Percentiles rank a stretch among this genome's conserved stretches.
phyloP scores from a whole-genome alignment of 2,888 invertebrate species.

The Cataglyphis rosenhaueri region DNA sequence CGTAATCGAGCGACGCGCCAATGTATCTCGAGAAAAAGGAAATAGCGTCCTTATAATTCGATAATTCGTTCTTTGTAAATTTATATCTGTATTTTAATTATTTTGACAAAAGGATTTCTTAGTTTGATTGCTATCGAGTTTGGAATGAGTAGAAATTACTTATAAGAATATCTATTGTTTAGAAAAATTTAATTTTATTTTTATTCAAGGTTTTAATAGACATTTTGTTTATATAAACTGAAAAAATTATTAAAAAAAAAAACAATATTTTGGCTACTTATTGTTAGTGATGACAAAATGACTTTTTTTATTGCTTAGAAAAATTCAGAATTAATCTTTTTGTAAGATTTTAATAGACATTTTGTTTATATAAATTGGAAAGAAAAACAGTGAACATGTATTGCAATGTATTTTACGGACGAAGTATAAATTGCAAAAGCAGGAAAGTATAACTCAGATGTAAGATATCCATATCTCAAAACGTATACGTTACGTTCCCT shows the following conservation, averaged over 20 bases:
- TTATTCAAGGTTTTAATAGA: not conserved
- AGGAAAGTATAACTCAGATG: not conserved
- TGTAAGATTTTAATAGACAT: not conserved
- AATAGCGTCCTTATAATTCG: too few relatives aligned
- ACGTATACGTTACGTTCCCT: not conserved
- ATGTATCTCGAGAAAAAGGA: not conserved
- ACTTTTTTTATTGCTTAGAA: too few relatives aligned
- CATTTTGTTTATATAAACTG: not conserved
- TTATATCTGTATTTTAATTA: too few relatives aligned
- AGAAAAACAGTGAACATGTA: too few relatives aligned
- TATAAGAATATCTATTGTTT: not conserved
- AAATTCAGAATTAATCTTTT: too few relatives aligned
- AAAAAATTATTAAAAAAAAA: too few relatives aligned
- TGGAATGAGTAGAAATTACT: not conserved
- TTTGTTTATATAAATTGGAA: not conserved
- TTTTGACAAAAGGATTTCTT: not conserved
- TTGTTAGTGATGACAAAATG: too few relatives aligned
- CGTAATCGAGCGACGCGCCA: slow-evolving; percentile 33
- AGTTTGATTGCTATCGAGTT: not conserved
- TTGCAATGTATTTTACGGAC: not conserved
- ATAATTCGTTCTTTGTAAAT: not conserved
- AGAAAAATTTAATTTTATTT: too few relatives aligned
- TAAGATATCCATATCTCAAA: slow-evolving; percentile 12
- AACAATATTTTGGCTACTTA: too few relatives aligned
- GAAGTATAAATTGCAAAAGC: not conserved